phyloP scores from a whole-genome alignment of 1,140 invertebrate species.

The Lerema accius region DNA sequence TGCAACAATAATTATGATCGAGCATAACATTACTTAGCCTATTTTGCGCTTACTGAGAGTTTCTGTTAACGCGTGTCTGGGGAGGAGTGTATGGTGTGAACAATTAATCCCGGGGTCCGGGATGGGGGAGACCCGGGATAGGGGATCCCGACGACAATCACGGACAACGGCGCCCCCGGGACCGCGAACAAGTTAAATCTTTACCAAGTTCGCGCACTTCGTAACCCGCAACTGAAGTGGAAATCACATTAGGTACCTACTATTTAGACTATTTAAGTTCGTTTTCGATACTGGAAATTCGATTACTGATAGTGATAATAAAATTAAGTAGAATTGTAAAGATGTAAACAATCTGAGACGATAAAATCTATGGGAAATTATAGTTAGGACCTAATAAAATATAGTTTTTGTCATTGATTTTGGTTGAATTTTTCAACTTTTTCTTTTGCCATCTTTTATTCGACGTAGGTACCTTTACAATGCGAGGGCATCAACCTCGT shows the following conservation, averaged over 20 bases:
- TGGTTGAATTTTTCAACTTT: too few species aligned
- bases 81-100: constrained; percentile 66
- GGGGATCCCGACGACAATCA: constrained; percentile 75
- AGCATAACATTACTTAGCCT: constrained; percentile 69
- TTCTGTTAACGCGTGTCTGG: constrained; percentile 70
- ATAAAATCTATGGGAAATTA: too few species aligned
- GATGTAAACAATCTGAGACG: too few species aligned
- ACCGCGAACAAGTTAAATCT: constrained; percentile 76
- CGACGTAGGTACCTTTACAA: too few species aligned
- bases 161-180: constrained; percentile 69
- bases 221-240: constrained; percentile 43
- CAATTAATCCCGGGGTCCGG: constrained; percentile 71
- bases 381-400: too few species aligned
- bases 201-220: constrained; percentile 61
- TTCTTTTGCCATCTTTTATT: too few species aligned
- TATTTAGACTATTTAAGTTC: constrained; percentile 36
- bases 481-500: too few species aligned
- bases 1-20: constrained; percentile 55
- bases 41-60: constrained; percentile 69
- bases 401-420: too few species aligned
- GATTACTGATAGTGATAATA: too few species aligned
- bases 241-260: constrained; percentile 49
- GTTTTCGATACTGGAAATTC: background rate
- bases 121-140: constrained; percentile 27
- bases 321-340: too few species aligned